phyloP scores from a whole-genome alignment of 2,113 vertebrate species.

The Myrmecophaga tridactyla region DNA sequence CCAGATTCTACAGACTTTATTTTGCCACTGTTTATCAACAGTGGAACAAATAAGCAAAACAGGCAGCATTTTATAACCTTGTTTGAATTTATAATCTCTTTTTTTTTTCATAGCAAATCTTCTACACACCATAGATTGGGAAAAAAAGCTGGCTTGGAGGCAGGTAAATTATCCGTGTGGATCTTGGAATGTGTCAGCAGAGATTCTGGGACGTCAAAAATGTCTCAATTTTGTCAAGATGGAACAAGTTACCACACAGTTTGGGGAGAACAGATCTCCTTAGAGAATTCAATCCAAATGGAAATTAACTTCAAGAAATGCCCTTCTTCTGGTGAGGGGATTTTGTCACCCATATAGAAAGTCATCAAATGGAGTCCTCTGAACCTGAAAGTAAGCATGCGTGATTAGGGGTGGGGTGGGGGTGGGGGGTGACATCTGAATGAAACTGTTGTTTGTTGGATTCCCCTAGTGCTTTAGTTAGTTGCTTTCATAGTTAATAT shows the following conservation, averaged over 20 bases:
- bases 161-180: too few species aligned
- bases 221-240: not conserved
- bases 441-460: fast-evolving
- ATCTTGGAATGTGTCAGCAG: not conserved
- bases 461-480: not conserved
- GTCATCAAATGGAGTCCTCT: not conserved
- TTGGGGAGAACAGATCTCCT: not conserved
- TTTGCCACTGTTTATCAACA: not conserved
- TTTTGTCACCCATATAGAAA: not conserved
- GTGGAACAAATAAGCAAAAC: not conserved
- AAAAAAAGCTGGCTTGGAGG: not conserved
- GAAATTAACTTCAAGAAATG: too few species aligned
- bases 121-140: not conserved
- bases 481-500: not conserved
- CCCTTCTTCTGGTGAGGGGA: not conserved
- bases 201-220: not conserved
- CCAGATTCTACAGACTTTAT: not conserved
- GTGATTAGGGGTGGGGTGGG: too few species aligned
- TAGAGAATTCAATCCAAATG: not conserved
- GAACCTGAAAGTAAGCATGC: too few species aligned
- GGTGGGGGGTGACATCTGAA: not conserved
- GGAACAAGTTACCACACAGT: not conserved
- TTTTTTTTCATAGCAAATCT: not conserved
- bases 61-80: not conserved
- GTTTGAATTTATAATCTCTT: not conserved